These are phyloP conservation scores for Apamea epomidion DNA, from an alignment of 2,888 invertebrate genomes.

Conservation along the genomic window DNA sequence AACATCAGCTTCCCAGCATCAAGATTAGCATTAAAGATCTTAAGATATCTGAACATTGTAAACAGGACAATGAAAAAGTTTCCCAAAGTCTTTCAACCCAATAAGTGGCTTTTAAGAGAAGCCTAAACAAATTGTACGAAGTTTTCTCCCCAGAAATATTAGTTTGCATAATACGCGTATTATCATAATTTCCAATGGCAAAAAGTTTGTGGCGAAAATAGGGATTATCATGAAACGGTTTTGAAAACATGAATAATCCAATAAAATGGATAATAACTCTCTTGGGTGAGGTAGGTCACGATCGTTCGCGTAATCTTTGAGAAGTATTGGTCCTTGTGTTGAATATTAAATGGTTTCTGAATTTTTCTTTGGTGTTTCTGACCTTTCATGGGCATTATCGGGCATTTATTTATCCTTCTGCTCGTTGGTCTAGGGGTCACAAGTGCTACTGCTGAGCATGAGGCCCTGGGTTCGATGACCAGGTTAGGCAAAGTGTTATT, in stretches of 20 bases:
- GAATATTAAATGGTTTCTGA: slow-evolving; percentile 49
- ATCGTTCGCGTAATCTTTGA: slow-evolving; percentile 49
- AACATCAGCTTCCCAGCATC: slow-evolving; percentile 13
- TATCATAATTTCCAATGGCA: slow-evolving; percentile 62
- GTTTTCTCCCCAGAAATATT: slow-evolving; percentile 62
- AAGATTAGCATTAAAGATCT: slow-evolving; percentile 42
- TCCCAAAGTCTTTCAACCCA: slow-evolving; percentile 45
- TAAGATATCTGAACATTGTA: slow-evolving; percentile 40
- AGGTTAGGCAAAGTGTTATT: neutral
- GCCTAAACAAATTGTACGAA: slow-evolving; percentile 69
- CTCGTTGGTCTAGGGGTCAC: neutral
- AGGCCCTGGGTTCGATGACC: neutral
- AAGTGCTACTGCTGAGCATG: neutral
- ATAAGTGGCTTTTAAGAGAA: slow-evolving; percentile 67
- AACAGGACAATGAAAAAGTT: slow-evolving; percentile 61
- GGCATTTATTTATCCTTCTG: neutral
- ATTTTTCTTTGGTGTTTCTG: slow-evolving; percentile 10
- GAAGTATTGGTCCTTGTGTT: slow-evolving; percentile 44
- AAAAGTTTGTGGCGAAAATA: slow-evolving; percentile 56
- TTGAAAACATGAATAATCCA: slow-evolving; percentile 48
- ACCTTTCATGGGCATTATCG: neutral
- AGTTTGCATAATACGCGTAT: slow-evolving; percentile 59
- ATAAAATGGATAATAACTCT: slow-evolving; percentile 55
- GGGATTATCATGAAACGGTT: slow-evolving; percentile 50
- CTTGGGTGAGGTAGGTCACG: slow-evolving; percentile 59